Base-by-base conservation (phyloP, 2,888 invertebrate species). In the Lacanobia wlatinum region DNA sequence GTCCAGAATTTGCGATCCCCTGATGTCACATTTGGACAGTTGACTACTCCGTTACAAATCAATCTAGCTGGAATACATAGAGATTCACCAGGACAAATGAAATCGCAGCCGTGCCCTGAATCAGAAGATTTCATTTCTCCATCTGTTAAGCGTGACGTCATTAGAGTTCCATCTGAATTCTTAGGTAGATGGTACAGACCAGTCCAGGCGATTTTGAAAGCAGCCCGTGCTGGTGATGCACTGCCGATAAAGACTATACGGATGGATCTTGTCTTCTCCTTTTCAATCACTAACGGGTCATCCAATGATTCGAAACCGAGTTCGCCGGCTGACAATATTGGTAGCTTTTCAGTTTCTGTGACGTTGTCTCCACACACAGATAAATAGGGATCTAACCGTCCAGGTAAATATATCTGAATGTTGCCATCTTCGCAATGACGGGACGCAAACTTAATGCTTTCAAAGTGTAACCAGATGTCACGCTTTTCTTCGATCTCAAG, bases 191-290 rank as follows among this genome's bases (percentile, higher is more conserved):
- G 98, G 89, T 97, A 98, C 55, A 98, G 96, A 85, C 98, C 98
- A 3, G 98, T 98, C 98, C 98, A 99, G 18, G 98, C 98, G 50
- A 99, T 97, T 90, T 98, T 98, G 90, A 99, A 98, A 16, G 98
- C 97, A 14, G 98, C 98, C 74, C 98, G 96, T 0, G 98, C 98
- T 0, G 98, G 98, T 80, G 98, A 98, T 0, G 98, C 97, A 55
- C 98, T 98, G 1, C 97, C 97, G 0, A 97, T 97, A 77, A 98
- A 98, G 66, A 98, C 98, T 73, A 98, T 97, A 73, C 97, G 96
- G 53, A 97, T 97, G 0, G 97, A 97, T 73, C 97, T 93, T 1
- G 97, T 97, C 82, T 97, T 97, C 68, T 96, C 96, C 82, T 97
- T 97, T 87, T 97, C 97, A 50, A 96, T 95, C 1, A 97, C 93